Conservation (phyloP, 2,888 invertebrate species). For the Polydrusus tereticollis region DNA sequence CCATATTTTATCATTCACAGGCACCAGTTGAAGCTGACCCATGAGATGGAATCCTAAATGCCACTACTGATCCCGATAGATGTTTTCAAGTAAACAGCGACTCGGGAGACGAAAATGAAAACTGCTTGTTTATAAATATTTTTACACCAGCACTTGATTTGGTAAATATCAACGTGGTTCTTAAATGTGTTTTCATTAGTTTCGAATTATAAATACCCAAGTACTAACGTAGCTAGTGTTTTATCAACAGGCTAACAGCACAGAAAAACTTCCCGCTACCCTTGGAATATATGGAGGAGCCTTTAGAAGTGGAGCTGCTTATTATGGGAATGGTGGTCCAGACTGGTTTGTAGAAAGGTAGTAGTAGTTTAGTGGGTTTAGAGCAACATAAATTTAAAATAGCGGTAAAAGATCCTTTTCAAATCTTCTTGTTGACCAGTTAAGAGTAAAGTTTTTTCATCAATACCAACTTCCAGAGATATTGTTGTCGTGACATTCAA, state of each 20-base stretch:
- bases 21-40: constrained; percentile 56
- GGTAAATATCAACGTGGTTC: not conserved
- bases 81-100: constrained; percentile 68
- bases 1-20: constrained; percentile 53
- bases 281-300: constrained; percentile 65
- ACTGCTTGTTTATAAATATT: constrained; percentile 69
- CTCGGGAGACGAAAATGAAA: constrained; percentile 66
- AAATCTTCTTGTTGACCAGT: too few relatives aligned
- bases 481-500: constrained; percentile 40
- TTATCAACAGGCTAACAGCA: constrained; percentile 15
- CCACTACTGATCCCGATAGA: constrained; percentile 61
- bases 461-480: constrained; percentile 15
- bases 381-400: too few relatives aligned
- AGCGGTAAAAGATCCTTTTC: too few relatives aligned
- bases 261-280: constrained; percentile 60
- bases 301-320: constrained; percentile 60
- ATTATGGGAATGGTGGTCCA: constrained; percentile 38
- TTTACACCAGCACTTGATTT: constrained; percentile 62
- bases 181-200: not conserved
- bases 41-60: constrained; percentile 60
- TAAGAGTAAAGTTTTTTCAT: not conserved
- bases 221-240: too few relatives aligned
- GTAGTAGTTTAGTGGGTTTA: too few relatives aligned
- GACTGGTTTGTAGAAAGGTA: constrained; percentile 45
- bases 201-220: too few relatives aligned